phyloP scores from a whole-genome alignment of 2,888 invertebrate species.

The Doris montereyensis region DNA sequence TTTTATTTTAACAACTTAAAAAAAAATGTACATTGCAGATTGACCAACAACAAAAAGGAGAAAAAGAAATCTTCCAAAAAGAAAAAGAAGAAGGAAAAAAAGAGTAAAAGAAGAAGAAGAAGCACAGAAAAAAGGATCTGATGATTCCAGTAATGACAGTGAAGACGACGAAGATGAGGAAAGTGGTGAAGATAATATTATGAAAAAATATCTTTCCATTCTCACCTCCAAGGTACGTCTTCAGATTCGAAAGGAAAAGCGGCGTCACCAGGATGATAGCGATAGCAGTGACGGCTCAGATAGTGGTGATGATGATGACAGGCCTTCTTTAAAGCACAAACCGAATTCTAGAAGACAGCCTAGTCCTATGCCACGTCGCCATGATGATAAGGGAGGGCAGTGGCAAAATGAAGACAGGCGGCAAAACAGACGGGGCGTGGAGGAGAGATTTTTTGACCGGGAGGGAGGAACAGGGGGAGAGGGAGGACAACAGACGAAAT shows the following conservation, averaged over 20 bases:
- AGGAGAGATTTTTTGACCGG: neutral
- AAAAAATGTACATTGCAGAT: slow-evolving; percentile 43
- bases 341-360: too few relatives aligned
- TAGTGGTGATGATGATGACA: neutral
- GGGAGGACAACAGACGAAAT: neutral
- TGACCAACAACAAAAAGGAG: slow-evolving; percentile 43
- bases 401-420: neutral
- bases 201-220: slow-evolving; percentile 66
- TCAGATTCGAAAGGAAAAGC: too few relatives aligned
- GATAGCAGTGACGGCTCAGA: neutral
- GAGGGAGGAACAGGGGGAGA: neutral
- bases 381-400: neutral
- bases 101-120: slow-evolving; percentile 75
- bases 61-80: slow-evolving; percentile 36
- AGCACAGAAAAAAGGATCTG: slow-evolving; percentile 65
- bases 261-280: too few relatives aligned
- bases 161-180: slow-evolving; percentile 38
- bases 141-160: slow-evolving; percentile 48
- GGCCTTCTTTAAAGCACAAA: too few relatives aligned
- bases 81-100: slow-evolving; percentile 44
- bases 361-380: too few relatives aligned
- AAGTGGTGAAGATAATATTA: slow-evolving; percentile 57
- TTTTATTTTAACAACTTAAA: too few relatives aligned
- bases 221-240: slow-evolving; percentile 63
- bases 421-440: neutral